Conservation (phyloP, 2,113 vertebrate species). For the Stictonetta naevosa region DNA sequence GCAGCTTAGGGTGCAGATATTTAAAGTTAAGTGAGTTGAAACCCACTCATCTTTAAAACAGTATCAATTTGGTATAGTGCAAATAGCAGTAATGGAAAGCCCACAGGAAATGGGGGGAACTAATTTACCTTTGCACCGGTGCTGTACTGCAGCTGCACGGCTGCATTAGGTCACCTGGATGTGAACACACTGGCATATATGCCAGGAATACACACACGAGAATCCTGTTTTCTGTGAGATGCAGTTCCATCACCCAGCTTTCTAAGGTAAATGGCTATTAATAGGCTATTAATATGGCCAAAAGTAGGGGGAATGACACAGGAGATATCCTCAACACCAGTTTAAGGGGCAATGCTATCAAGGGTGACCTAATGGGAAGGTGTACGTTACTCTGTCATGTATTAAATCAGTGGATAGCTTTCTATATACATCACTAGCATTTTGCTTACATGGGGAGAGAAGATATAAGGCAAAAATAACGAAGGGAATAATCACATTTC, state of each 20-base stretch:
- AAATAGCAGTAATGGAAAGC: not conserved
- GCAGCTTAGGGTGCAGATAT: not conserved
- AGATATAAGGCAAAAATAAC: not conserved
- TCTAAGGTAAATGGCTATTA: not conserved
- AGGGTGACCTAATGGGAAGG: not conserved
- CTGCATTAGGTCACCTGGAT: not conserved
- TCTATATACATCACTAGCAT: not conserved
- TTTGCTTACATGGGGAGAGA: not conserved
- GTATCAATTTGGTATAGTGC: not conserved
- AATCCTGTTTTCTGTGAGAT: not conserved
- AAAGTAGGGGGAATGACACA: not conserved
- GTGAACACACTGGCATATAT: not conserved
- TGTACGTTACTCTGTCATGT: not conserved
- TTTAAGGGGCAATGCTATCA: not conserved
- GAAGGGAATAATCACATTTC: not conserved
- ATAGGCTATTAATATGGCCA: too few relatives aligned
- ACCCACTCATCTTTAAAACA: not conserved
- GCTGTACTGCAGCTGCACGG: not conserved
- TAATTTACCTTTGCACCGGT: not conserved
- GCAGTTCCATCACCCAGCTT: too few relatives aligned
- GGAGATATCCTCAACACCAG: not conserved
- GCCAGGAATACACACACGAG: not conserved
- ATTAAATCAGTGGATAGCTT: not conserved
- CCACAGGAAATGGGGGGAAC: not conserved
- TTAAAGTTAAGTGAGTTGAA: not conserved